Percentiles rank a stretch among this genome's conserved stretches.
Conservation (phyloP, 2,888 invertebrate genomes). For the Aplocera efformata region DNA sequence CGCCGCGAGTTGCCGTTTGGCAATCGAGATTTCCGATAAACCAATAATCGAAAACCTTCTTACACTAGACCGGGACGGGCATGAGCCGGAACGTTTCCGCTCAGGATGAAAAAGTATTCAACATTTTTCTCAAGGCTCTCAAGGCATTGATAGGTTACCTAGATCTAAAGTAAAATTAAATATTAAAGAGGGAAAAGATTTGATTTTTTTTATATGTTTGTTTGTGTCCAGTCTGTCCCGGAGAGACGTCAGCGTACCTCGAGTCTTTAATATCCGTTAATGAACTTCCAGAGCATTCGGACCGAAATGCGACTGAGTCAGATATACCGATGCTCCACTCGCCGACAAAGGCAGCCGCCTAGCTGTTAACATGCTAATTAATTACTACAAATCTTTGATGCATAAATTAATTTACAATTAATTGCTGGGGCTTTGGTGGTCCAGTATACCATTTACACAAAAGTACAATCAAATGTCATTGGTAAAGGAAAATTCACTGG, state of each 20-base stretch:
- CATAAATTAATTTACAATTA: conserved; percentile 67
- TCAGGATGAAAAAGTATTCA: too few species aligned
- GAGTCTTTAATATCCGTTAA: conserved; percentile 76
- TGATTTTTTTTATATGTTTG: too few species aligned
- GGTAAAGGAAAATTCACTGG: too few species aligned
- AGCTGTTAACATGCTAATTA: conserved; percentile 77
- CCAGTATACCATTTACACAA: conserved; percentile 6
- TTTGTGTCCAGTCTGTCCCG: too few species aligned
- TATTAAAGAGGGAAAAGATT: too few species aligned
- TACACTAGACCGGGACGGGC: too few species aligned
- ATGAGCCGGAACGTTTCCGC: too few species aligned
- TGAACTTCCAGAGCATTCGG: conserved; percentile 75
- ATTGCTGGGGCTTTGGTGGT: conserved; percentile 30
- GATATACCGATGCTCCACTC: conserved; percentile 57
- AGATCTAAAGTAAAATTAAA: too few species aligned
- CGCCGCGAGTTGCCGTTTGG: conserved; percentile 70
- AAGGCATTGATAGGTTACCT: too few species aligned
- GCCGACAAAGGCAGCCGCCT: conserved; percentile 72
- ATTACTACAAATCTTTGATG: conserved; percentile 72
- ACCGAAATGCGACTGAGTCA: conserved; percentile 70
- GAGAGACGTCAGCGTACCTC: conserved; percentile 33
- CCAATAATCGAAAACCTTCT: too few species aligned
- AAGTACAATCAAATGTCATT: too few species aligned
- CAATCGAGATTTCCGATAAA: conserved; percentile 78
- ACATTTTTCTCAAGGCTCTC: too few species aligned